Evolutionary conservation across 2,797 vertebrate genomes (phyloP), one percentile per base, ranked within the genome.

Genomic region (Thunnus albacares): DNA sequence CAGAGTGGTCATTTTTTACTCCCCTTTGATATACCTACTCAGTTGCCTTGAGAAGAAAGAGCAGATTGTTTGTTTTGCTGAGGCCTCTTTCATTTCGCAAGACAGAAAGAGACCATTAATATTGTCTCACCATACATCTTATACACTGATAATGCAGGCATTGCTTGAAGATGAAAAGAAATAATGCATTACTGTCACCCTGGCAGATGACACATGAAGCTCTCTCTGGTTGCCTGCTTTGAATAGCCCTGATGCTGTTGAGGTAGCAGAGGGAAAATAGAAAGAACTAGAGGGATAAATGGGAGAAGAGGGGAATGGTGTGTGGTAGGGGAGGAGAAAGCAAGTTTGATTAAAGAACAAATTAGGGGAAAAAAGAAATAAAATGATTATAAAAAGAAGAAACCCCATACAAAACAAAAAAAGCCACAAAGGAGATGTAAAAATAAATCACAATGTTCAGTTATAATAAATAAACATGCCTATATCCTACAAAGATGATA

Each of bases 111-210:
- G 68, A 87, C 92, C 94, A 95, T 95, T 95, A 95, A 94, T 95
- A 94, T 93, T 92, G 90, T 93, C 94, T 94, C 89, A 88, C 93
- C 93, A 90, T 92, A 94, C 91, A 90, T 95, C 92, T 94, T 92
- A 95, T 87, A 93, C 89, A 89, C 90, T 89, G 93, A 95, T 95
- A 95, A 95, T 95, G 94, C 92, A 92, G 93, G 91, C 94, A 91
- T 94, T 89, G 93, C 94, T 95, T 82, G 90, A 87, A 94, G 94
- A 96, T 95, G 94, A 95, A 95, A 94, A 94, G 92, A 94, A 93
- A 91, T 91, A 89, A 89, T 94, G 90, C 94, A 94, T 95, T 94
- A 92, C 92, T 92, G 92, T 95, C 94, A 91, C 85, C 88, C 77
- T 83, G 88, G 91, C 91, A 90, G 92, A 94, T 93, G 89, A 95